These are phyloP conservation scores for Sphenopsis melanotis DNA, from an alignment of 2,797 vertebrate genomes.

Conservation along the genomic window DNA sequence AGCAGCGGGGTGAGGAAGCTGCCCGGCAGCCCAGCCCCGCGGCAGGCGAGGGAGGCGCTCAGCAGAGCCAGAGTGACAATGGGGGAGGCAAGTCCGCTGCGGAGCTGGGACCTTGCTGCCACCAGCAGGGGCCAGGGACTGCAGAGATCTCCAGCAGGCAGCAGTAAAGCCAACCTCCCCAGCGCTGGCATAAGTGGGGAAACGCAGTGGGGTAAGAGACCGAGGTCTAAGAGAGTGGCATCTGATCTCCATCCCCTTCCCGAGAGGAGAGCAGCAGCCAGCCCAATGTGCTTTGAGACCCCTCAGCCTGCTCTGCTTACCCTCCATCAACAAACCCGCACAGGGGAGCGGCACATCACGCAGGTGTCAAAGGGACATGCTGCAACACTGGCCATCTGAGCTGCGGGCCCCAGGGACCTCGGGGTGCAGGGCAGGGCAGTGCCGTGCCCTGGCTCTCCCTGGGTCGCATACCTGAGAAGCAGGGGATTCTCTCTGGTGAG, in stretches of 20 bases:
- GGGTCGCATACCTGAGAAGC: slow-evolving; percentile 53
- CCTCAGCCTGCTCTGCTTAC: background rate
- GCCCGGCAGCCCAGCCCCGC: background rate
- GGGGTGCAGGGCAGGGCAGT: background rate
- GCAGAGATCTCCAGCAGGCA: background rate
- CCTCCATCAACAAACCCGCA: background rate
- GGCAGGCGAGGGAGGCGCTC: fast-evolving
- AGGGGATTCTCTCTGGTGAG: slow-evolving; percentile 8
- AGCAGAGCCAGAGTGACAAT: background rate
- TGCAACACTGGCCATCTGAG: background rate
- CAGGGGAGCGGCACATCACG: background rate
- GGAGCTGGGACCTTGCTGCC: background rate
- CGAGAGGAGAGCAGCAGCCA: background rate
- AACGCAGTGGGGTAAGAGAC: background rate
- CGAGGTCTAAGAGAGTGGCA: background rate
- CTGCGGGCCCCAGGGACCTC: background rate
- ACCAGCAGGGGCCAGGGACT: background rate
- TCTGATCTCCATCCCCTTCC: background rate
- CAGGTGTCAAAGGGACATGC: background rate
- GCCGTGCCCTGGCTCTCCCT: background rate
- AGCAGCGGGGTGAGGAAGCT: background rate
- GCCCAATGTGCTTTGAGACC: background rate
- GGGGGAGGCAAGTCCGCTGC: background rate
- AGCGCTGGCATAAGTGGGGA: fast-evolving
- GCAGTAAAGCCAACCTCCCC: background rate